Evolutionary conservation across 2,113 vertebrate genomes (phyloP).

Genomic region (Nerophis lumbriciformis): DNA sequence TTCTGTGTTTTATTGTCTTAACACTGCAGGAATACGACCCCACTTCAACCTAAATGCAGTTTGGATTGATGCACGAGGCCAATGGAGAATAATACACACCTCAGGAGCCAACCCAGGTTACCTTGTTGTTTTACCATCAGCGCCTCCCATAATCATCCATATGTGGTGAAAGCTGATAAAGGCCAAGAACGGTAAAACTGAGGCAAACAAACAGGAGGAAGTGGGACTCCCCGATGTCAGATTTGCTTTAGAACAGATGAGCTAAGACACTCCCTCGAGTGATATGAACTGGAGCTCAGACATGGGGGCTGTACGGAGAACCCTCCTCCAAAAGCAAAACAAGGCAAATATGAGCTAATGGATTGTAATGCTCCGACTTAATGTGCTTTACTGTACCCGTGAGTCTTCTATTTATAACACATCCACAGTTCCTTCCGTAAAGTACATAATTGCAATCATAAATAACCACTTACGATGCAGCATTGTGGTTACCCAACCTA

Average conservation of each 20-base stretch:
- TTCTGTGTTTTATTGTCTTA: background rate
- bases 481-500: background rate
- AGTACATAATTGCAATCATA: background rate
- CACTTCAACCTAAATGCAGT: background rate
- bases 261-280: constrained; percentile 19
- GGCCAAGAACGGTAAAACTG: background rate
- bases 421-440: background rate
- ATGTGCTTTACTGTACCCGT: background rate
- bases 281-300: constrained; percentile 16
- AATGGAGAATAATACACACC: background rate
- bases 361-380: constrained; percentile 19
- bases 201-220: background rate
- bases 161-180: background rate
- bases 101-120: background rate
- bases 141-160: constrained; percentile 8
- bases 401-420: background rate
- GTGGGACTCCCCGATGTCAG: constrained; percentile 10
- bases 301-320: constrained; percentile 2
- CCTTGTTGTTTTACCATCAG: constrained; percentile 1
- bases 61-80: background rate
- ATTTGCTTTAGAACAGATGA: constrained; percentile 22
- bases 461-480: background rate
- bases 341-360: constrained; percentile 34
- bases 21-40: background rate
- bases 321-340: constrained; percentile 11